Evolutionary conservation across 2,797 vertebrate species (phyloP).

Genomic region (Hyperoplus lanceolatus): DNA sequence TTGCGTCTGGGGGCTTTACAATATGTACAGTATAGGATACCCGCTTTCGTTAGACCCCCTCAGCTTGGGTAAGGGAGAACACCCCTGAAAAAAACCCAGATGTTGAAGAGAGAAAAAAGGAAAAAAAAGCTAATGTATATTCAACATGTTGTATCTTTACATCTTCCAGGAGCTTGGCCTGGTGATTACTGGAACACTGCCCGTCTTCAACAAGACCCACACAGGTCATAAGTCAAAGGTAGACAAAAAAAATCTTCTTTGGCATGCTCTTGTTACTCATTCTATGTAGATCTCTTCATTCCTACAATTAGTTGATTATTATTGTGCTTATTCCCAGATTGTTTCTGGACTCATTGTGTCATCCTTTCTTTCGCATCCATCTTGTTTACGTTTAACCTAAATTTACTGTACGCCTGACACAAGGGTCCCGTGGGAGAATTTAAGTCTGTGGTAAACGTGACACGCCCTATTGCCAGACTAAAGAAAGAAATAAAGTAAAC

Average conservation of each 20-base stretch:
- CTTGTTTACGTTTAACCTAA: constrained; percentile 11
- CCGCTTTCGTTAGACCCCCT: too few relatives aligned
- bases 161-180: constrained; percentile 91
- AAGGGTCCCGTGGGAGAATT: constrained; percentile 49
- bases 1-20: too few relatives aligned
- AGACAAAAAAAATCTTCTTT: not conserved
- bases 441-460: constrained; percentile 37
- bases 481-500: constrained; percentile 61
- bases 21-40: too few relatives aligned
- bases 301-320: too few relatives aligned
- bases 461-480: constrained; percentile 54
- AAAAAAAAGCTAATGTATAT: not conserved
- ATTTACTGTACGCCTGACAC: constrained; percentile 41
- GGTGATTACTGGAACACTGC: constrained; percentile 98
- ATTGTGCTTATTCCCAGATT: not conserved
- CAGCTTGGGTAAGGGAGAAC: too few relatives aligned
- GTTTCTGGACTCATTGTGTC: not conserved
- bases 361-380: constrained; percentile 13
- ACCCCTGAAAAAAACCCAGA: too few relatives aligned
- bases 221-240: constrained; percentile 77
- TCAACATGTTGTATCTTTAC: constrained; percentile 38
- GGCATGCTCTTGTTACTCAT: not conserved
- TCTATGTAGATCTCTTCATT: not conserved
- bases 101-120: too few relatives aligned
- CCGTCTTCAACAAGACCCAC: constrained; percentile 95